These are phyloP conservation scores for Hippolais icterina DNA, from an alignment of 2,113 vertebrate genomes.

Conservation along the genomic window DNA sequence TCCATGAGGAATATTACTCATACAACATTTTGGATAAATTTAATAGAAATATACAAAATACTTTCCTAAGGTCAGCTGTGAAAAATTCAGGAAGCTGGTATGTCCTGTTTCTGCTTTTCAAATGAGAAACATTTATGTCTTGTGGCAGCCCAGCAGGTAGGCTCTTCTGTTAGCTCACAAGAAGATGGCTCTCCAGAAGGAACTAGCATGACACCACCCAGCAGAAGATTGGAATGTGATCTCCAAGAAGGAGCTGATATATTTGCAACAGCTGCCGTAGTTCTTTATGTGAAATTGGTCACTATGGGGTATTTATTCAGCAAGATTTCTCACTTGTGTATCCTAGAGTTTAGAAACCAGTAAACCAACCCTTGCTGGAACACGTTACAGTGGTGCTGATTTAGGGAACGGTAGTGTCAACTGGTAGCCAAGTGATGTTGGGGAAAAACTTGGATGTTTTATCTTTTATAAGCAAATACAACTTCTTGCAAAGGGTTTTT, in stretches of 20 bases:
- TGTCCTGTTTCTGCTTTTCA: not conserved
- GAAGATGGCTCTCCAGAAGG: not conserved
- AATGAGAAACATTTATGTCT: not conserved
- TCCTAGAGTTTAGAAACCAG: not conserved
- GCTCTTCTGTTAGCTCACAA: not conserved
- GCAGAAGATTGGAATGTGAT: not conserved
- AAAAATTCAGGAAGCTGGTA: not conserved
- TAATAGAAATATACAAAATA: not conserved
- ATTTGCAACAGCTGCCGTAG: not conserved
- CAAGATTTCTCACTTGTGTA: not conserved
- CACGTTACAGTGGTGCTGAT: not conserved
- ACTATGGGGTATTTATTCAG: not conserved
- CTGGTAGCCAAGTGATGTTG: not conserved
- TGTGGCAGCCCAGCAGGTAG: not conserved
- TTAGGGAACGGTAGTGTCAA: not conserved
- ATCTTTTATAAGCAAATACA: not conserved
- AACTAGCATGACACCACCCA: rapidly evolving
- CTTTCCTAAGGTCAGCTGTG: not conserved
- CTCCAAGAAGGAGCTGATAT: not conserved
- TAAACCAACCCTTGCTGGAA: not conserved
- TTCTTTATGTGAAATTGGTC: not conserved
- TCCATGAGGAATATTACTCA: not conserved
- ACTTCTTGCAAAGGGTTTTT: not conserved
- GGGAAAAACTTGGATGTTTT: not conserved
- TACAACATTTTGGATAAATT: not conserved